Evolutionary conservation across 2,797 vertebrate species (phyloP), one percentile per base, ranked within the genome.

Genomic region (Amblyraja radiata): DNA sequence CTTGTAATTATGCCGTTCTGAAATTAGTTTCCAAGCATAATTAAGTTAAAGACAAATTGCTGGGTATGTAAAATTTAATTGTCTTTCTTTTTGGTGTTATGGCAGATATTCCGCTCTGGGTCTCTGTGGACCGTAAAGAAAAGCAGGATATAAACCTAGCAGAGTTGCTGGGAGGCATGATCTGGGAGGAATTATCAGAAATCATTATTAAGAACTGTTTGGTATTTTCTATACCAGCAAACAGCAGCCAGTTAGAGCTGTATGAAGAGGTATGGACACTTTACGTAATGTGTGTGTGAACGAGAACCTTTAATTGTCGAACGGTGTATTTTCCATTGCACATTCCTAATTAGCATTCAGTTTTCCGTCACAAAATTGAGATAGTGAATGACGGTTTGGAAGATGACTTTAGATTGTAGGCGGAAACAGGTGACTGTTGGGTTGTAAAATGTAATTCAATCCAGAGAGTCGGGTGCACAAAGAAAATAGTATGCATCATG

Each of bases 191-290:
- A 39, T 94, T 99, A 61, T 99, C 98, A 0, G 96, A 97, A 92
- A 98, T 97, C 94, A 97, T 99, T 94, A 98, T 99, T 95, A 97
- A 97, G 36, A 97, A 98, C 94, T 99, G 98, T 94, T 95, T 99
- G 93, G 96, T 99, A 86, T 96, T 98, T 94, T 99, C 98, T 46
- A 99, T 99, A 93, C 99, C 99, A 0, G 97, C 95, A 76, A 97
- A 97, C 83, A 99, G 98, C 96, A 98, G 95, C 96, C 97, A 99
- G 93, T 96, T 99, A n/a, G 97, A 97, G 73, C 96, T 98, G 90
- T 99, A 99, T 93, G 95, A 95, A n/a, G 97, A 96, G 95, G 99
- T 99, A 95, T 94, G 95, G 74, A 79, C 28, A 74, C n/a, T 71
- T 90, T 39, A 39, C 63, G 9, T 6, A 18, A 73, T 10, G 2